Evolutionary conservation across 2,113 vertebrate genomes (phyloP), one percentile per base, ranked within the genome.

Genomic region (Leptosomus discolor): DNA sequence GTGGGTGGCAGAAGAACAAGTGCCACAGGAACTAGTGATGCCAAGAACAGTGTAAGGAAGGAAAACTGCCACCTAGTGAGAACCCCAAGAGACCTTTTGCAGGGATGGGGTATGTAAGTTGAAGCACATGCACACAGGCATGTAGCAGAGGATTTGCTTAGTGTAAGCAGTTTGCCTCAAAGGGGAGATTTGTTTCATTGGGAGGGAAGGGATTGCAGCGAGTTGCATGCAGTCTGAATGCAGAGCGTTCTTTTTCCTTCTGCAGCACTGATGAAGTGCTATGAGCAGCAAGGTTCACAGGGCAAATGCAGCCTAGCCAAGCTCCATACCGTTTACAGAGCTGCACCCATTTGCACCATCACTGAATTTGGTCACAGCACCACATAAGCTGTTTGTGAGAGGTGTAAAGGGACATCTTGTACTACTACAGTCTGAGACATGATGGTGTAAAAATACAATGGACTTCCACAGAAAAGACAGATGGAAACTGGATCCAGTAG

Each of bases 351-450:
- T 46, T 22, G 14, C 45, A 74, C 11, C 37, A 30, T 14, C 41
- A 12, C 50, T 37, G 26, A 65, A 7, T 23, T 13, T 14, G 41
- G 61, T 53, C 63, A 61, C 45, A 70, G 56, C 46, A 68, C 20
- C 75, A 56, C 32, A 3, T 9, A 30, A 84, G 39, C 68, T 45
- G 26, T 8, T 34, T 22, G 58, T 16, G 60, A 37, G 36, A 41
- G 32, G 16, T 23, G 13, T 12, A 21, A 88, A 80, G 26, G 41
- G 34, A 13, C 45, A 82, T 14, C 65, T 61, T 32, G 53, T 16
- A 15, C 22, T 16, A 15, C 22, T 18, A n/a, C 37, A 74, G 2
- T 2, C 18, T 3, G 2, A 75, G 43, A 17, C 4, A 1, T 0
- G 1, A 29, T 3, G 26, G 30, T 29, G 45, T 16, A 36, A 85